phyloP scores from a whole-genome alignment of 1,140 invertebrate species.

The Camponotus vicinus region DNA sequence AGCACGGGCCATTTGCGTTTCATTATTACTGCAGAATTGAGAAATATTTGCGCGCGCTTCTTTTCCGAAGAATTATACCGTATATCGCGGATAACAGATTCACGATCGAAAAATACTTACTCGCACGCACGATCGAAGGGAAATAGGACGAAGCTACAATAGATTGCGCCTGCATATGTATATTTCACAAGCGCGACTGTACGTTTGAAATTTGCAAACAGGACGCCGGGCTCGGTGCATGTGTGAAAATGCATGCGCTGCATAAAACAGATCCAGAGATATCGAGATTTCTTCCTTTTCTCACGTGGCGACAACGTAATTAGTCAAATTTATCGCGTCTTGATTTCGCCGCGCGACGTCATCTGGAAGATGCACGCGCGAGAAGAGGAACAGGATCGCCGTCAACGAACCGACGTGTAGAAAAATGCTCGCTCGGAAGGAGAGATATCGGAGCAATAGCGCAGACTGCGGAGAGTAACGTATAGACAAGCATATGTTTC shows the following conservation, averaged over 20 bases:
- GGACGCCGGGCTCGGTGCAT: not conserved
- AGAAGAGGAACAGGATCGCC: not conserved
- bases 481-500: constrained; percentile 17
- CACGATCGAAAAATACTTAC: not conserved
- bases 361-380: constrained; percentile 21
- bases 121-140: not conserved
- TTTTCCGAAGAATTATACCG: not conserved
- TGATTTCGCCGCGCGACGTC: not conserved
- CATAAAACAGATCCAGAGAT: not conserved
- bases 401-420: not conserved
- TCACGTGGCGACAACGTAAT: constrained; percentile 12
- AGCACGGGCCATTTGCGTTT: not conserved
- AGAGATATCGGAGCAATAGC: not conserved
- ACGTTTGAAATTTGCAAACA: constrained; percentile 21
- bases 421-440: constrained; percentile 4
- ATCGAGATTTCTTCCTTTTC: not conserved
- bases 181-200: not conserved
- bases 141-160: constrained; percentile 18
- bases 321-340: constrained; percentile 30
- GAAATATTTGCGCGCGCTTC: not conserved
- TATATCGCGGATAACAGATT: constrained; percentile 4
- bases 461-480: constrained; percentile 16
- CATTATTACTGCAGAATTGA: not conserved
- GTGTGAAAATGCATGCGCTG: constrained; percentile 22
- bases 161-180: constrained; percentile 1